Evolutionary conservation across 2,113 vertebrate genomes (phyloP).

Genomic region (Picathartes gymnocephalus): DNA sequence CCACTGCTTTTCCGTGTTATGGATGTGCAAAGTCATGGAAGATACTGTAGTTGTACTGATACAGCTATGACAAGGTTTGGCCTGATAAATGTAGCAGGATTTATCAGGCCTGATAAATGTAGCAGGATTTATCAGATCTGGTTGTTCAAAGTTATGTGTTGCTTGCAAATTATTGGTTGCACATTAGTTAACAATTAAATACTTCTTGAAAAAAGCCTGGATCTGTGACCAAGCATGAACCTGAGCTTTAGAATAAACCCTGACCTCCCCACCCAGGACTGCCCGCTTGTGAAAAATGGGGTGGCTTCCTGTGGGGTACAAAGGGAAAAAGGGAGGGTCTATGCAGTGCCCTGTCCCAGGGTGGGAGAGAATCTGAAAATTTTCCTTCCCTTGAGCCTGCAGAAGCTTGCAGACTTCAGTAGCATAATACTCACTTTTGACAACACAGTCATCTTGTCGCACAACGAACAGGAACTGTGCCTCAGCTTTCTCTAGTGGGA

Average conservation of each 20-base stretch:
- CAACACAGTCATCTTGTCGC: constrained; percentile 75
- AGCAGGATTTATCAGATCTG: neutral
- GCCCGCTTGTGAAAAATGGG: neutral
- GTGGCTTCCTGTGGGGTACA: constrained; percentile 61
- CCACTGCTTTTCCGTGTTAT: neutral
- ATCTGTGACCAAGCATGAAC: constrained; percentile 77
- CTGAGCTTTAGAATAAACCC: constrained; percentile 73
- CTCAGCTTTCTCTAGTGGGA: constrained; percentile 76
- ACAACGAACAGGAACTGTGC: constrained; percentile 75
- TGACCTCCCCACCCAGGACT: constrained; percentile 74
- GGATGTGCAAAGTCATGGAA: neutral
- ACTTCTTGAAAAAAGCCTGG: constrained; percentile 69
- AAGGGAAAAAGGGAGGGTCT: constrained; percentile 79
- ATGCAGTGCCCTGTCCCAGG: constrained; percentile 79
- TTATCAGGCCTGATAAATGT: neutral
- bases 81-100: neutral
- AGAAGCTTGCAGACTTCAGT: constrained; percentile 61
- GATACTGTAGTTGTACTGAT: neutral
- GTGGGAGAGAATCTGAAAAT: constrained; percentile 72
- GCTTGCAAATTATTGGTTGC: neutral
- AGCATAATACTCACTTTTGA: constrained; percentile 69
- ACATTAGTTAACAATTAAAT: constrained; percentile 21
- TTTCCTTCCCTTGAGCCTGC: constrained; percentile 71
- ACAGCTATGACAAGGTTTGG: neutral
- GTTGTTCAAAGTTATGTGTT: neutral